phyloP scores from a whole-genome alignment of 2,113 vertebrate genomes.

The Oxyura jamaicensis region DNA sequence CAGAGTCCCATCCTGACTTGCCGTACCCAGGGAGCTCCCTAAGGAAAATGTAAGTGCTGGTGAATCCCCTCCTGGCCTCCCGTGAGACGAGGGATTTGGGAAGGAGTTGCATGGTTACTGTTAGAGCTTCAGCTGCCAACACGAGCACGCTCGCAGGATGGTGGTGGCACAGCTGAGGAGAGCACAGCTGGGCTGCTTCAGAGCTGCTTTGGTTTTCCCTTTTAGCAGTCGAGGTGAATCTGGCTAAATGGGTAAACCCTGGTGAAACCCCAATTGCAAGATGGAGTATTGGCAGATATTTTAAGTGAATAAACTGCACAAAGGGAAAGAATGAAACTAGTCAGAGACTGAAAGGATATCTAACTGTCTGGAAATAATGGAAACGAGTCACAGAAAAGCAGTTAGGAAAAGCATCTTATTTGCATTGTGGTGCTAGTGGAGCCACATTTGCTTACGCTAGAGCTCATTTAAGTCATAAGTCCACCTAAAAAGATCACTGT shows the following conservation, averaged over 20 bases:
- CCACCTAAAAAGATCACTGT: not conserved
- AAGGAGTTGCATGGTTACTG: not conserved
- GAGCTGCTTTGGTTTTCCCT: not conserved
- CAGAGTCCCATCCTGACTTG: not conserved
- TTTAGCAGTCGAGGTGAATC: not conserved
- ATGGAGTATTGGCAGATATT: not conserved
- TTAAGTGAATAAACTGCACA: not conserved
- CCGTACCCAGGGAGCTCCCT: not conserved
- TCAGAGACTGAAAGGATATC: not conserved
- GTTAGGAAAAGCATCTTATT: not conserved
- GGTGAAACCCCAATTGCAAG: not conserved
- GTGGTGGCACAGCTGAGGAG: not conserved
- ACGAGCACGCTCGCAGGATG: not conserved
- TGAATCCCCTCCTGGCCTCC: not conserved
- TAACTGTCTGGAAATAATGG: not conserved
- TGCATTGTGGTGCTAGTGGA: not conserved
- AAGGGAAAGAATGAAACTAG: not conserved
- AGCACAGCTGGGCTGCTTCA: not conserved
- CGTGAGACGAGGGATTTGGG: not conserved
- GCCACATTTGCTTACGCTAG: not conserved
- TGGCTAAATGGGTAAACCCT: not conserved
- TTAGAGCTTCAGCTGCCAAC: not conserved
- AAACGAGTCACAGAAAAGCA: not conserved
- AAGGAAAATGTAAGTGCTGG: not conserved
- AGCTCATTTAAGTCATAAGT: not conserved